phyloP scores from a whole-genome alignment of 2,797 vertebrate genomes.

The Hydrophis major region DNA sequence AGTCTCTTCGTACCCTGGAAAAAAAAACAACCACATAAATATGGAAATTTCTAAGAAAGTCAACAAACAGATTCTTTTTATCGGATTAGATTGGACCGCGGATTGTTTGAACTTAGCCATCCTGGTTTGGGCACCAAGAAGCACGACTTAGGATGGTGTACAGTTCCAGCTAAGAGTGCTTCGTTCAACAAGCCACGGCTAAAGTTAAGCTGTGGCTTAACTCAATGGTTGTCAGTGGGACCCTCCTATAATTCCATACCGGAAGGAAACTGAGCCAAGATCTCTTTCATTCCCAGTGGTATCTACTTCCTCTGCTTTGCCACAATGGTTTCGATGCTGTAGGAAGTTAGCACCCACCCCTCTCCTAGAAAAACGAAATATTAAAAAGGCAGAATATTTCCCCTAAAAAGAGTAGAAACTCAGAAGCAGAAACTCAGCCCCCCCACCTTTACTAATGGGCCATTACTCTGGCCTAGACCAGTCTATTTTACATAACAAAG shows the following conservation, averaged over 20 bases:
- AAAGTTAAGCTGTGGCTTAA: neutral
- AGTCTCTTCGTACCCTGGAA: neutral
- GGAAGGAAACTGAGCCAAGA: neutral
- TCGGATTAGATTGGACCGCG: neutral
- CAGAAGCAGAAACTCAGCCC: too few relatives aligned
- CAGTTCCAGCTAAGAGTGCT: neutral
- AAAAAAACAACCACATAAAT: neutral
- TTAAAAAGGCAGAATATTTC: too few relatives aligned
- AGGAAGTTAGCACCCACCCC: too few relatives aligned
- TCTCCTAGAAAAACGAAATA: too few relatives aligned
- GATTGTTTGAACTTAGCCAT: neutral
- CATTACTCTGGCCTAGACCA: too few relatives aligned
- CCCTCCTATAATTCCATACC: neutral
- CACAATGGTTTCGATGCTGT: neutral
- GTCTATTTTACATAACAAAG: too few relatives aligned
- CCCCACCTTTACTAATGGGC: too few relatives aligned
- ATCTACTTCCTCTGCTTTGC: neutral
- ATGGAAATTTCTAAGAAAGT: neutral
- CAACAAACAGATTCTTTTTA: neutral
- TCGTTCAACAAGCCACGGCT: neutral
- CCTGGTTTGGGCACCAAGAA: neutral
- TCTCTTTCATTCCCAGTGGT: neutral
- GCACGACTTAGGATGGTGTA: neutral
- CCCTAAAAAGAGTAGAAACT: too few relatives aligned
- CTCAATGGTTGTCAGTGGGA: neutral